Base-by-base conservation (phyloP, 2,797 vertebrate genomes). In the Danio tinwini region DNA sequence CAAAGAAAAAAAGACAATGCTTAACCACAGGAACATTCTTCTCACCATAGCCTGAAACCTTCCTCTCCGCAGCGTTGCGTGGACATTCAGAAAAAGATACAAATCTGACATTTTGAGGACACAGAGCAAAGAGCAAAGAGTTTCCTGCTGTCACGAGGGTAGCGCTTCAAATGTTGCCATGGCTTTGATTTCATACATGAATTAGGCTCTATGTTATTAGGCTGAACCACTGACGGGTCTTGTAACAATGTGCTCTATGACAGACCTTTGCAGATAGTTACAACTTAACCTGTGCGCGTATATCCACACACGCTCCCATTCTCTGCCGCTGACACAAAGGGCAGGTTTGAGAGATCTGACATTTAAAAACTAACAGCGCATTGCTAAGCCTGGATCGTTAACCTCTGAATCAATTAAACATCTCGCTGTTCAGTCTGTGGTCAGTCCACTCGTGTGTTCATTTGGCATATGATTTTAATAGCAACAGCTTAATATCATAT, bases 301-400 rank as follows among this genome's bases (percentile, higher is more conserved):
- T 53, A 76, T 47, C 21, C 50, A 39, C 37, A 13, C 50, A 65
- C 21, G 1, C 68, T 81, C 74, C 81, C 71, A 67, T 73, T 62
- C 55, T 73, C 42, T 50, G 77, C 65, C 12, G 65, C 71, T 76
- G 81, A 86, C 82, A 86, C 78, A 84, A 84, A 86, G 85, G 82
- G 81, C 81, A 82, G 75, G 83, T 84, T 82, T 84, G 85, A 76
- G 82, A 86, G 85, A 68, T 84, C 82, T 86, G 85, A 82, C 85
- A 86, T 86, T 86, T 86, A 82, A 82, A 83, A 86, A 74, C 80
- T 76, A 83, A 83, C 78, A 82, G 73, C 19, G 16, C 55, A 72
- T 58, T 65, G 74, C 73, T 77, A 74, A 68, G 81, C 49, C 80
- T 82, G 83, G 81, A 84, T 84, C 75, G 80, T 86, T 84, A 86